Percentiles rank a stretch among this genome's conserved stretches.
These are phyloP conservation scores for Pelagia noctiluca DNA, from an alignment of 30 jellyfish, hydroid and myxozoan genomes.

Conservation along the genomic window DNA sequence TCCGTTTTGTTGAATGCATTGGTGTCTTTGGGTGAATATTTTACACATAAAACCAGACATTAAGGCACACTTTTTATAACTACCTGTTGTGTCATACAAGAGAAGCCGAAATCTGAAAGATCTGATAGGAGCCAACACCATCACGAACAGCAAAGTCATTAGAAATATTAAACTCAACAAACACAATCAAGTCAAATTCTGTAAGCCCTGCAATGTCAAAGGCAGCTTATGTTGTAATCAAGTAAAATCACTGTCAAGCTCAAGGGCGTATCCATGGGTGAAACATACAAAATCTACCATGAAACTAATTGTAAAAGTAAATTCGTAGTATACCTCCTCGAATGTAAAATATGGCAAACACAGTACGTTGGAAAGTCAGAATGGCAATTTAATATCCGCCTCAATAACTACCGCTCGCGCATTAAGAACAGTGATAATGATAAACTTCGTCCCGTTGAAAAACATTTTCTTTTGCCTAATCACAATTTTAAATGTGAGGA, in stretches of 20 bases:
- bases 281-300: conserved; percentile 6
- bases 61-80: conserved; percentile 3
- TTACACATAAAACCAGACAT: conserved; percentile 14
- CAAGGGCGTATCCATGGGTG: not conserved
- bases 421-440: too few relatives aligned
- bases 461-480: too few relatives aligned
- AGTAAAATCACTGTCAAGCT: not conserved
- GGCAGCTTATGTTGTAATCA: conserved; percentile 20
- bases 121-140: conserved; percentile 14
- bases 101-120: conserved; percentile 16
- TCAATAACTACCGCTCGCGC: too few relatives aligned
- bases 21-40: conserved; percentile 4
- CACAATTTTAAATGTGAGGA: too few relatives aligned
- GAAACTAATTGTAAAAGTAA: conserved; percentile 15
- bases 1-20: conserved; percentile 9
- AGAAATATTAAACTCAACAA: conserved; percentile 10
- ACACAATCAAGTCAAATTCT: conserved; percentile 3
- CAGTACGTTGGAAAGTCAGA: too few relatives aligned
- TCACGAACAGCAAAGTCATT: not conserved
- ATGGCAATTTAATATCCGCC: too few relatives aligned
- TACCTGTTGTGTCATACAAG: conserved; percentile 12
- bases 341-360: too few relatives aligned
- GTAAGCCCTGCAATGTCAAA: conserved; percentile 23
- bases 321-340: conserved; percentile 14
- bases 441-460: too few relatives aligned